These are phyloP conservation scores for Solenodon paradoxus DNA, from an alignment of 2,113 vertebrate genomes.

Conservation along the genomic window DNA sequence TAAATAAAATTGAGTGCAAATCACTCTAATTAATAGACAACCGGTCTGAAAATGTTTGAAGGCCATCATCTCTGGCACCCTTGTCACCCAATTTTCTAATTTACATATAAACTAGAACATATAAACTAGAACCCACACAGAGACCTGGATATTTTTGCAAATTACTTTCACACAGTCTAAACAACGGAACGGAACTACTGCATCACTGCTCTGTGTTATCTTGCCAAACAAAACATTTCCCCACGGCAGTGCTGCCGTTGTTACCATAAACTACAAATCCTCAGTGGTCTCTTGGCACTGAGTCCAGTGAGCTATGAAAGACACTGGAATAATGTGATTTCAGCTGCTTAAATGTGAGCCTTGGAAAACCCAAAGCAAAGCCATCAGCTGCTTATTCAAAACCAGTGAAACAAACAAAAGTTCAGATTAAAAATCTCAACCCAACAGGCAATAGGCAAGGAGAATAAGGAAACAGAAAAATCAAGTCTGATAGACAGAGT, in stretches of 20 bases:
- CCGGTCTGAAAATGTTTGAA: neutral
- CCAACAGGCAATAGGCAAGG: neutral
- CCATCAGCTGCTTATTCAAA: neutral
- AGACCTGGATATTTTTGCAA: slow-evolving; percentile 36
- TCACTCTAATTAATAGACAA: slow-evolving; percentile 24
- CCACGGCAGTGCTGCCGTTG: neutral
- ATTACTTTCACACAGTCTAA: slow-evolving; percentile 52
- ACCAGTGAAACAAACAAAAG: slow-evolving; percentile 14
- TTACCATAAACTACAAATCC: slow-evolving; percentile 45
- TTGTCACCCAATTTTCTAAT: slow-evolving; percentile 10
- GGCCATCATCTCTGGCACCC: neutral
- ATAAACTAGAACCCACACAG: too few species aligned
- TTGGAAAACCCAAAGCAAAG: slow-evolving; percentile 47
- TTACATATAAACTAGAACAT: slow-evolving; percentile 59
- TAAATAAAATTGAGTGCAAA: slow-evolving; percentile 39
- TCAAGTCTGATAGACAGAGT: neutral
- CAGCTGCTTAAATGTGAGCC: neutral
- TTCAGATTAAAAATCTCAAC: neutral
- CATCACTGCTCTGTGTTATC: slow-evolving; percentile 28
- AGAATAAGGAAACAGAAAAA: neutral
- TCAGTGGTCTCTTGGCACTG: neutral
- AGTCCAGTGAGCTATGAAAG: slow-evolving; percentile 29
- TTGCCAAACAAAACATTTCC: slow-evolving; percentile 61
- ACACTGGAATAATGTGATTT: neutral
- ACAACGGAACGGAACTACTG: slow-evolving; percentile 37